These are phyloP conservation scores for Irena cyanogastra DNA, from an alignment of 2,113 vertebrate genomes.

Conservation along the genomic window DNA sequence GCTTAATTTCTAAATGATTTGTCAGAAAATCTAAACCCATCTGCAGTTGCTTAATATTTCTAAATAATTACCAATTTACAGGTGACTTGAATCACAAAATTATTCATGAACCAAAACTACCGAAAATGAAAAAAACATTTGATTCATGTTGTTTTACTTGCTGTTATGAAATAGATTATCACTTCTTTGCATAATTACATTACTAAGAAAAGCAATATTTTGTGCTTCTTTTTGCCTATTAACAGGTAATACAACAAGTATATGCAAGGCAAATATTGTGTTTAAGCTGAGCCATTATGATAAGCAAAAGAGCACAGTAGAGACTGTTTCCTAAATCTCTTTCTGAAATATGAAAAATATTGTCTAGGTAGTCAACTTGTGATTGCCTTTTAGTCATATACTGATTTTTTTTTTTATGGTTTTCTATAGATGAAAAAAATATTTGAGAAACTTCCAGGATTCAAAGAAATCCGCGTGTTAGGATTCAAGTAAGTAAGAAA, in stretches of 20 bases:
- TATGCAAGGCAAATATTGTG: background rate
- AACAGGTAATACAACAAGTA: background rate
- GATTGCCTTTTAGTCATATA: background rate
- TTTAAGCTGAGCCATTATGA: background rate
- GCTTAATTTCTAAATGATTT: background rate
- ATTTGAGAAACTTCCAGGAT: slow-evolving; percentile 86
- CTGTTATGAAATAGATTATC: background rate
- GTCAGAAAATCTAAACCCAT: background rate
- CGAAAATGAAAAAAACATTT: background rate
- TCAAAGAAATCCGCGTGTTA: slow-evolving; percentile 80
- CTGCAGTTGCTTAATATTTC: background rate
- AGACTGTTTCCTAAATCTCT: background rate
- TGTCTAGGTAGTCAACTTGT: background rate
- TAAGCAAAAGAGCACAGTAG: background rate
- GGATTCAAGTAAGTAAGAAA: slow-evolving; percentile 84
- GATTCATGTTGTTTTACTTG: background rate
- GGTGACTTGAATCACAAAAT: background rate
- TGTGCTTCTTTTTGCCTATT: background rate
- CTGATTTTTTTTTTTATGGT: background rate
- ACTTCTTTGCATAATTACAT: background rate
- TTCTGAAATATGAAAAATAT: background rate
- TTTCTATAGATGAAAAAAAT: slow-evolving; percentile 82
- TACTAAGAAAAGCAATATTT: background rate
- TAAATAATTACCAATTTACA: background rate
- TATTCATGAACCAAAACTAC: background rate